Base-by-base conservation (phyloP, 2,797 vertebrate species). In the Malurus leucopterus region DNA sequence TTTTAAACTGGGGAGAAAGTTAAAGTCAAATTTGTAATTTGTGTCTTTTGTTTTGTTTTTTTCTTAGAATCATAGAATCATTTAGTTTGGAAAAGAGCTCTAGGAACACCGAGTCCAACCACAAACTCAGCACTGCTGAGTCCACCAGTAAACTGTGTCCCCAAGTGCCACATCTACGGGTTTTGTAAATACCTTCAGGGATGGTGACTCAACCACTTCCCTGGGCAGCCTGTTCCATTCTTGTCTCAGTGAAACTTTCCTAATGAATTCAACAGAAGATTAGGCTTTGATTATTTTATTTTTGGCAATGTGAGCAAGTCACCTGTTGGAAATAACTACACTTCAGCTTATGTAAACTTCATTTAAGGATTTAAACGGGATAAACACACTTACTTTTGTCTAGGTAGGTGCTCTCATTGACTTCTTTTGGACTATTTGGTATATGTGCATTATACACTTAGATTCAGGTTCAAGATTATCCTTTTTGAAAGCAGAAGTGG, bases 281-380 rank as follows among this genome's bases (percentile, higher is more conserved):
- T 69, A 80, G 72, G 51, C 34, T 32, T 88, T 80, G 81, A 79
- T 92, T 89, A 73, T 93, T 92, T 91, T 90, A 64, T 76, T 89
- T 91, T 82, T 88, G 69, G 73, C 55, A 32, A 4, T 27, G 54
- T 65, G 70, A 80, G 47, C 75, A 72, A 85, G 43, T 69, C 27
- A 90, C 90, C 86, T 93, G 70, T 92, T 95, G 75, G 47, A 91
- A 94, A 78, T 93, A 84, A 90, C 75, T 81, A 51, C 49, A 72
- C 54, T 93, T 89, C 32, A 68, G 65, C 53, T 93, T 80, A 65
- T 40, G 67, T 91, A 89, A 85, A 90, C 78, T 90, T 91, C 16
- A 40, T 85, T 58, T 84, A 83, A 85, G 49, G 44, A 65, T 85
- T 92, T 71, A 62, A 92, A 91, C 36, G 55, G 34, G 80, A 36